Evolutionary conservation across 2,113 vertebrate genomes (phyloP).

Genomic region (Cervus canadensis): DNA sequence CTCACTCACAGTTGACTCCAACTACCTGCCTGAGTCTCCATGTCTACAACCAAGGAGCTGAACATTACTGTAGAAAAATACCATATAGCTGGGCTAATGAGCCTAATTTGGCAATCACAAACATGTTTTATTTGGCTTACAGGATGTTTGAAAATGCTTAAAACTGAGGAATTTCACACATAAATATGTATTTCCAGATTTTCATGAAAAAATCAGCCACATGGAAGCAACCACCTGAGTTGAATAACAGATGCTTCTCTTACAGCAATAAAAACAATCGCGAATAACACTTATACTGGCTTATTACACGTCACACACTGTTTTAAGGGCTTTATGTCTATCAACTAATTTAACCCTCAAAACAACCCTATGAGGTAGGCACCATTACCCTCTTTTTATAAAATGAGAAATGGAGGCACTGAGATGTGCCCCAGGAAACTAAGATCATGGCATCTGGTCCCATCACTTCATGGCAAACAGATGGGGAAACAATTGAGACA

Average conservation of each 20-base stretch:
- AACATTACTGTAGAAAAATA: background rate
- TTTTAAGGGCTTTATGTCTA: background rate
- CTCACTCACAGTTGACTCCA: background rate
- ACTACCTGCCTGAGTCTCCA: background rate
- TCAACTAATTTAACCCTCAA: background rate
- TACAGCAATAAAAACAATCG: background rate
- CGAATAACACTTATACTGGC: background rate
- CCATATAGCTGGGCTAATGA: background rate
- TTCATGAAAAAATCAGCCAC: constrained; percentile 24
- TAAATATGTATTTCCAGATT: constrained; percentile 30
- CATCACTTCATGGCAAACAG: background rate
- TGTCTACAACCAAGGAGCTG: background rate
- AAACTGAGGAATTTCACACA: constrained; percentile 53
- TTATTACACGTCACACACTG: background rate
- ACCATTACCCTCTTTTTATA: background rate
- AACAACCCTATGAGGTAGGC: background rate
- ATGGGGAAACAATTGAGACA: background rate
- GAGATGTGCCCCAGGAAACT: background rate
- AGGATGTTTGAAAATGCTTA: constrained; percentile 24
- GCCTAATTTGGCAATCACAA: constrained; percentile 25
- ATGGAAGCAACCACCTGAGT: background rate
- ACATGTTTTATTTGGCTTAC: constrained; percentile 39
- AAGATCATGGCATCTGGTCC: background rate
- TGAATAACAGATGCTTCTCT: background rate
- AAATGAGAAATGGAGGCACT: background rate